Evolutionary conservation across 2,113 vertebrate species (phyloP), one percentile per base, ranked within the genome.

Genomic region (Aegotheles bennettii): DNA sequence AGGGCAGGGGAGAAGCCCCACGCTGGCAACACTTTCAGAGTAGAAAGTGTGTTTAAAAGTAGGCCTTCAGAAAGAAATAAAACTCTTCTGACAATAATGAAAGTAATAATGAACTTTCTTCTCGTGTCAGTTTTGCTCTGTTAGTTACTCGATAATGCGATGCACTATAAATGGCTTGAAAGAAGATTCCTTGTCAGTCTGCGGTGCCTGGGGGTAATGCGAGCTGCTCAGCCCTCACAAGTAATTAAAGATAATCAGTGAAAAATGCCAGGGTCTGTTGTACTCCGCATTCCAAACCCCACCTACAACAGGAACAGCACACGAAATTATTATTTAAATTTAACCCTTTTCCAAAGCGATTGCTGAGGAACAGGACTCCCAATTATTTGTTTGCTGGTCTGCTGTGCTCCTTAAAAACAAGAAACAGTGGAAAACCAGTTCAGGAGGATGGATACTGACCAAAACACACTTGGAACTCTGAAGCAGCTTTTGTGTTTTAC

Each of bases 201-300:
- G 36, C 60, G 40, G 87, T 53, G 97, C 97, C 98, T 45, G 60
- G 48, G 97, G 97, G 97, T 43, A 90, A 94, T 7, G 79, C 76
- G 92, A 93, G 97, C 96, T 92, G 78, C 94, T 97, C 94, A 97
- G 97, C 96, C 94, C 97, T 97, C 97, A 74, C 81, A 94, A 98
- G 98, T 97, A 98, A 98, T 98, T 98, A 98, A 98, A 98, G 97
- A 98, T 97, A 98, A 98, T 98, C 98, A 98, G 96, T 74, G 95
- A 97, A 98, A 98, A 98, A 98, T 97, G 98, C 63, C 47, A 97
- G 97, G 95, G 96, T 95, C 97, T 93, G 84, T 68, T 96, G 94
- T 95, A 70, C 93, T 95, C 95, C 2, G 28, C 97, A 98, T 98
- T 98, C 97, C 97, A 98, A 95, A 97, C 98, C 93, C 98, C 98